Conservation (phyloP, 2,113 vertebrate species). For the Silurus glanis region DNA sequence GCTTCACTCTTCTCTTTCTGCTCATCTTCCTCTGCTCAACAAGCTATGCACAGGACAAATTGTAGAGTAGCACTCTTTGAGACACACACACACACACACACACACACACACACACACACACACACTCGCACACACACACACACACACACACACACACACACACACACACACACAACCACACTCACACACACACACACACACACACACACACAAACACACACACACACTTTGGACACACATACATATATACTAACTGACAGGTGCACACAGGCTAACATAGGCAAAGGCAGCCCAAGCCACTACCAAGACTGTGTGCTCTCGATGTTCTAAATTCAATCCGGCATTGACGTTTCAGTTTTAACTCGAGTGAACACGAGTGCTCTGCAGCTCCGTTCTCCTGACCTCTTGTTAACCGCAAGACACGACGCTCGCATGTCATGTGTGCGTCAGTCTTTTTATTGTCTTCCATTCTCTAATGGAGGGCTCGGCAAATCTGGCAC, state of each 20-base stretch:
- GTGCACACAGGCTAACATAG: slow-evolving; percentile 21
- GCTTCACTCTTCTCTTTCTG: slow-evolving; percentile 34
- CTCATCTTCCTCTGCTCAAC: slow-evolving; percentile 46
- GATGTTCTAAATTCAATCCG: slow-evolving; percentile 26
- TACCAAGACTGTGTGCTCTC: background rate
- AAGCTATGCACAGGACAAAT: slow-evolving; percentile 33
- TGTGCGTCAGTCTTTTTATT: slow-evolving; percentile 41
- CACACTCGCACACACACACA: background rate
- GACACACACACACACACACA: background rate
- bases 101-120: background rate
- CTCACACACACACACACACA: background rate
- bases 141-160: slow-evolving; percentile 14
- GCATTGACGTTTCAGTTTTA: slow-evolving; percentile 41
- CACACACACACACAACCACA: background rate
- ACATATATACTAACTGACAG: slow-evolving; percentile 5
- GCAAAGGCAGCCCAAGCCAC: background rate
- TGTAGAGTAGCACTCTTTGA: slow-evolving; percentile 20
- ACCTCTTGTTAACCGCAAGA: slow-evolving; percentile 41
- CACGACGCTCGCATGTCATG: slow-evolving; percentile 35
- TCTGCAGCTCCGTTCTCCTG: slow-evolving; percentile 17
- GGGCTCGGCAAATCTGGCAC: slow-evolving; percentile 9
- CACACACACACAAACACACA: slow-evolving; percentile 1
- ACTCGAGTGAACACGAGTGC: slow-evolving; percentile 25
- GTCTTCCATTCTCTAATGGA: slow-evolving; percentile 39
- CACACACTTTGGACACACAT: background rate